Percentiles rank a stretch among this genome's conserved stretches.
Evolutionary conservation across 2,797 vertebrate species (phyloP).

Genomic region (Meriones psammophilus): DNA sequence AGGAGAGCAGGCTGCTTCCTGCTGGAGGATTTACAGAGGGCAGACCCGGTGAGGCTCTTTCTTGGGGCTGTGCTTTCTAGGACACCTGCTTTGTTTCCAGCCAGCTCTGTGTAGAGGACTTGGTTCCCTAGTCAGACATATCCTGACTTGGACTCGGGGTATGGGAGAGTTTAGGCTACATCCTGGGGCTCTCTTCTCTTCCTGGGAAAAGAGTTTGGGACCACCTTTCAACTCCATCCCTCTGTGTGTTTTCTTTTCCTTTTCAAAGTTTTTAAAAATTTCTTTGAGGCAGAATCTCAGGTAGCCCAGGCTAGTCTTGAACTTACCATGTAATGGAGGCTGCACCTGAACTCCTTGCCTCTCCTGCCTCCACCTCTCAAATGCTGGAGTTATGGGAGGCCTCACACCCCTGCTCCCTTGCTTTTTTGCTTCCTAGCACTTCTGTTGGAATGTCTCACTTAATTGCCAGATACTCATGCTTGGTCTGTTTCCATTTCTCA

Average conservation of each 20-base stretch:
- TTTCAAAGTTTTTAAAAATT: background rate
- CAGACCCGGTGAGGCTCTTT: background rate
- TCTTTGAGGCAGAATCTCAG: background rate
- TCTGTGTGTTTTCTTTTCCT: background rate
- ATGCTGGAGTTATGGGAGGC: background rate
- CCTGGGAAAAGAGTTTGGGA: background rate
- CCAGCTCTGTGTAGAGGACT: background rate
- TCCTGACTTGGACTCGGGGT: background rate
- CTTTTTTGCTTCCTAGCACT: background rate
- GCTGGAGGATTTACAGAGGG: background rate
- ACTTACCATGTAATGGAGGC: background rate
- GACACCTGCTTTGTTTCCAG: background rate
- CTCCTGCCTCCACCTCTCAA: background rate
- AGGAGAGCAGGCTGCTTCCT: background rate
- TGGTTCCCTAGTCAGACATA: background rate
- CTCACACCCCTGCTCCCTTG: background rate
- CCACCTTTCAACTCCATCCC: background rate
- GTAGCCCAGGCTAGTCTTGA: background rate
- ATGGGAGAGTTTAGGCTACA: background rate
- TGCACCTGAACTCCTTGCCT: background rate
- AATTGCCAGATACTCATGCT: rapidly evolving
- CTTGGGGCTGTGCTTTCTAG: background rate
- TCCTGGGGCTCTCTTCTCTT: background rate
- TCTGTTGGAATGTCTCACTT: rapidly evolving
- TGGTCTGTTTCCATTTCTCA: background rate